Evolutionary conservation across 2,797 vertebrate genomes (phyloP).

Genomic region (Falco biarmicus): DNA sequence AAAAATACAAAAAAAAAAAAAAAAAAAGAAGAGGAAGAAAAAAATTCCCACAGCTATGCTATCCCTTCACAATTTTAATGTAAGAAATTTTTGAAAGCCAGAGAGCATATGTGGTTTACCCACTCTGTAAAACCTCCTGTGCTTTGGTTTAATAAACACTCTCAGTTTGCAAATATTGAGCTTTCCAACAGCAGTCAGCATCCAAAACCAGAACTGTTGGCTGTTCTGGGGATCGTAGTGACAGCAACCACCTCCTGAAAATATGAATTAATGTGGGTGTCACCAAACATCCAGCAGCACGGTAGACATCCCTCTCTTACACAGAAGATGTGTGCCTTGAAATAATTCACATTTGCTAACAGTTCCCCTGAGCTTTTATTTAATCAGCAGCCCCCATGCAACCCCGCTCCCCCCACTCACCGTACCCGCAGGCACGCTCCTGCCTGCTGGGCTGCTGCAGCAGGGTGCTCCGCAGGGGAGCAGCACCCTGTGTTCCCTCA

Average conservation of each 20-base stretch:
- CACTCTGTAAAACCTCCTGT: not conserved
- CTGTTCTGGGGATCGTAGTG: not conserved
- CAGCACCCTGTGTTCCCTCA: not conserved
- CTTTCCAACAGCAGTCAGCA: not conserved
- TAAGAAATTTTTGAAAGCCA: not conserved
- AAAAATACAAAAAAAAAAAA: not conserved
- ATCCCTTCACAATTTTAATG: not conserved
- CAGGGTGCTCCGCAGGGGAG: not conserved
- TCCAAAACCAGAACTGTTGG: too few species aligned
- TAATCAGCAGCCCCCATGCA: not conserved
- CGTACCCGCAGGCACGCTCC: too few species aligned
- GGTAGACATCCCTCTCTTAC: not conserved
- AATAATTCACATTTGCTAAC: not conserved
- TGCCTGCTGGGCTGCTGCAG: not conserved
- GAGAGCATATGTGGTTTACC: not conserved
- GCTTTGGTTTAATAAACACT: not conserved
- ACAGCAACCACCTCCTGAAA: not conserved
- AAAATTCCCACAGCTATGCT: not conserved
- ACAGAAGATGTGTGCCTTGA: not conserved
- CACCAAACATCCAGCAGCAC: not conserved
- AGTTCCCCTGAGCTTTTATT: not conserved
- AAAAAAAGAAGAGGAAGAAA: not conserved
- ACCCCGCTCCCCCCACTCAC: not conserved
- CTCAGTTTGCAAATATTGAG: not conserved
- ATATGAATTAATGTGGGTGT: not conserved